Evolutionary conservation across 1,140 invertebrate species (phyloP).

Genomic region (Nylanderia fulva): DNA sequence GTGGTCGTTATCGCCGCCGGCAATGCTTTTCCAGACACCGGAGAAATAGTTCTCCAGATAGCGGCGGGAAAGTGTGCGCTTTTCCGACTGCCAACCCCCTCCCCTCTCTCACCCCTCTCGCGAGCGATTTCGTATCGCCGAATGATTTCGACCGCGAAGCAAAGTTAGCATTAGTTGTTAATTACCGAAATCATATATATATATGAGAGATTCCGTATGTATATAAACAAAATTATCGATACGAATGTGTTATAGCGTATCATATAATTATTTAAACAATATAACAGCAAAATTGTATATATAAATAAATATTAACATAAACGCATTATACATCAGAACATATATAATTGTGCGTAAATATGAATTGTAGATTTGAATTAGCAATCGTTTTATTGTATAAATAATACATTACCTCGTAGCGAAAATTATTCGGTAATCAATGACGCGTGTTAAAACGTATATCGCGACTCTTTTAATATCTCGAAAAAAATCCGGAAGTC

Average conservation of each 20-base stretch:
- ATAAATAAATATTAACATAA: not conserved
- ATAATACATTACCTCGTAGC: not conserved
- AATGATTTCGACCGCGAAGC: constrained; percentile 70
- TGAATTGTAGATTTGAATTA: not conserved
- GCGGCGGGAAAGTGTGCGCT: constrained; percentile 71
- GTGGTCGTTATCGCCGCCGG: constrained; percentile 73
- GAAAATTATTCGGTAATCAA: not conserved
- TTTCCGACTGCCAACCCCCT: constrained; percentile 49
- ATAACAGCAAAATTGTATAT: not conserved
- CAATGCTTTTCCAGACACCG: constrained; percentile 77
- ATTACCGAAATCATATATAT: constrained; percentile 26
- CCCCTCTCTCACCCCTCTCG: constrained; percentile 27
- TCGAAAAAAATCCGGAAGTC: not conserved
- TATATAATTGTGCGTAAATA: not conserved
- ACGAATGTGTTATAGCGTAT: not conserved
- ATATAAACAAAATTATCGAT: not conserved
- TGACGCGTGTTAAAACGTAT: not conserved
- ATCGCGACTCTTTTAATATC: not conserved
- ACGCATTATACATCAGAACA: not conserved
- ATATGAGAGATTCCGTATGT: not conserved
- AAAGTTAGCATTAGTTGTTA: constrained; percentile 43
- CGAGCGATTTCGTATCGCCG: constrained; percentile 68
- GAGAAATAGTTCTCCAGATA: constrained; percentile 77
- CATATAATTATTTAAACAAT: not conserved
- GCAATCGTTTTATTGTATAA: not conserved